These are phyloP conservation scores for Antigone vipio DNA, from an alignment of 2,113 vertebrate species.

Conservation along the genomic window DNA sequence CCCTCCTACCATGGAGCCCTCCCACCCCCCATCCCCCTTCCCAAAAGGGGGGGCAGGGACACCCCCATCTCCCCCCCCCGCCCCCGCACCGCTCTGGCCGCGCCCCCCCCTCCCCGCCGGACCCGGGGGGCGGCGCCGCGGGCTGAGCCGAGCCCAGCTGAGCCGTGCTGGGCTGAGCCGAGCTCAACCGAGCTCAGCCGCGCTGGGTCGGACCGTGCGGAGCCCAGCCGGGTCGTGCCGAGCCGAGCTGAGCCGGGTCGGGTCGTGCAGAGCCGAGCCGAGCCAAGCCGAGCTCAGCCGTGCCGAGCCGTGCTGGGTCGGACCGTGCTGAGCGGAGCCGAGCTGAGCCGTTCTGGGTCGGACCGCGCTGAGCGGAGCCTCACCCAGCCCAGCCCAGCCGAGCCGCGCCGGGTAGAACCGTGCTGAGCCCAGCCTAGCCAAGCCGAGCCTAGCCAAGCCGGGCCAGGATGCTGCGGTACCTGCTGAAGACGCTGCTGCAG, in stretches of 20 bases:
- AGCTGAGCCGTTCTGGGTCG: not conserved
- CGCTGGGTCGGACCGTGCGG: not conserved
- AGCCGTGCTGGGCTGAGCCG: not conserved
- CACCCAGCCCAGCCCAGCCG: not conserved
- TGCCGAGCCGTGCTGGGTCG: too few relatives aligned
- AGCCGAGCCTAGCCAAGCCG: not conserved
- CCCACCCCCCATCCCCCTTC: not conserved
- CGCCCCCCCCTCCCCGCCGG: constrained; percentile 55
- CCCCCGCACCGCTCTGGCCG: not conserved
- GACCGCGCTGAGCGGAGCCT: too few relatives aligned
- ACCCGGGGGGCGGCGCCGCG: constrained; percentile 38
- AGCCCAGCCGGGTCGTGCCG: not conserved
- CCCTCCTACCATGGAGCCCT: not conserved
- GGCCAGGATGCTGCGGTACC: constrained; percentile 87
- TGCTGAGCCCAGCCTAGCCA: not conserved
- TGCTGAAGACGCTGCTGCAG: constrained; percentile 94
- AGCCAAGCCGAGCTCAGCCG: too few relatives aligned
- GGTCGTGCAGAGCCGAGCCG: accelerated
- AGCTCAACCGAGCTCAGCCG: not conserved
- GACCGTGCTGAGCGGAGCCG: accelerated
- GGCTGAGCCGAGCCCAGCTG: not conserved
- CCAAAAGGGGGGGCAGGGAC: not conserved
- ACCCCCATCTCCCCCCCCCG: not conserved
- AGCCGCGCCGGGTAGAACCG: not conserved
- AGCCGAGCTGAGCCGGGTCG: not conserved